Percentiles rank a stretch among this genome's conserved stretches.
Evolutionary conservation across 2,797 vertebrate genomes (phyloP).

Genomic region (Chaenodraco wilsoni): DNA sequence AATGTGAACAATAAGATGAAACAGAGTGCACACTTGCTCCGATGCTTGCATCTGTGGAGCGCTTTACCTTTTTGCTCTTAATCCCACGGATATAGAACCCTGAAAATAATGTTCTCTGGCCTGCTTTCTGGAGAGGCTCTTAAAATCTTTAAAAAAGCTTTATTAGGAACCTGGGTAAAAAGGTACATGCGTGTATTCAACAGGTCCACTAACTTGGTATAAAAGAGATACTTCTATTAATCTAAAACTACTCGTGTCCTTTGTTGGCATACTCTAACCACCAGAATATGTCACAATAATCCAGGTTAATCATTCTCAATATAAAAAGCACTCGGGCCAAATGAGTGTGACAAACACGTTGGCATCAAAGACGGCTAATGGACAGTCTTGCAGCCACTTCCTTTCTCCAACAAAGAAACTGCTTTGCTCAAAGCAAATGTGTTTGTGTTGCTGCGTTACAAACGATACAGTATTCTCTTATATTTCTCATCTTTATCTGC

Average conservation of each 20-base stretch:
- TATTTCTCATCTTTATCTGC: not conserved
- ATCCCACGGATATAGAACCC: not conserved
- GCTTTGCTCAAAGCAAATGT: not conserved
- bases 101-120: not conserved
- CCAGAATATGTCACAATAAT: not conserved
- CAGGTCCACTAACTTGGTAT: not conserved
- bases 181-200: not conserved
- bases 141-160: not conserved
- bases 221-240: not conserved
- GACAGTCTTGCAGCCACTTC: slow-evolving; percentile 5
- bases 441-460: not conserved
- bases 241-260: not conserved
- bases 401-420: not conserved
- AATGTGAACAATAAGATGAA: slow-evolving; percentile 24
- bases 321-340: slow-evolving; percentile 49
- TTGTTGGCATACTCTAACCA: not conserved
- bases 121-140: not conserved
- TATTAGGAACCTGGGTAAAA: not conserved
- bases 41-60: not conserved
- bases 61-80: not conserved
- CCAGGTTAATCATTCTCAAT: slow-evolving; percentile 13
- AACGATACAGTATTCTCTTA: not conserved
- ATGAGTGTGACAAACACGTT: not conserved
- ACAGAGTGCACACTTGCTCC: not conserved
- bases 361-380: slow-evolving; percentile 34